These are phyloP conservation scores for Drosophila tripunctata DNA, from an alignment of 2,888 invertebrate genomes.

Conservation along the genomic window DNA sequence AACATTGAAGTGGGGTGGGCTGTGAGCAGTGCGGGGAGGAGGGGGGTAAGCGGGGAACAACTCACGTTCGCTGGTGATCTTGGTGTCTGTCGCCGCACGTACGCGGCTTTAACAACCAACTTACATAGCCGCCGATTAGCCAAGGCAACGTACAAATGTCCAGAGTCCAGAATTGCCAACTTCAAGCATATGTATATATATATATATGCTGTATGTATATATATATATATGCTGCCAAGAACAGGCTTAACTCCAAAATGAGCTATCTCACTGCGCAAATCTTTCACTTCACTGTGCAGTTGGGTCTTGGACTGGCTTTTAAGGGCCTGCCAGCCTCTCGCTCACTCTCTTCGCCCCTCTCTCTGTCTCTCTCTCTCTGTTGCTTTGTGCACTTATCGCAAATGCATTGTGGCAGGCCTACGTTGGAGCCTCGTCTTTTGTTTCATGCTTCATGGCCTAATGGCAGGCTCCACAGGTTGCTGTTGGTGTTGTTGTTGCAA, in stretches of 20 bases:
- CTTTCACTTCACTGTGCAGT: constrained; percentile 59
- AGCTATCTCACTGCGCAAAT: constrained; percentile 76
- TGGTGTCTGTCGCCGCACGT: constrained; percentile 75
- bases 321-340: background rate
- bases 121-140: constrained; percentile 80
- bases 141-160: constrained; percentile 65
- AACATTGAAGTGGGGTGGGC: too few species aligned
- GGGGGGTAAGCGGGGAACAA: too few species aligned
- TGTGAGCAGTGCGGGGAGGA: constrained; percentile 13
- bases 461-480: constrained; percentile 77
- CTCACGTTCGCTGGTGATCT: constrained; percentile 41
- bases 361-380: constrained; percentile 13
- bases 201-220: background rate
- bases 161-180: constrained; percentile 20
- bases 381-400: constrained; percentile 61
- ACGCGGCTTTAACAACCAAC: constrained; percentile 74
- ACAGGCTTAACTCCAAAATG: constrained; percentile 64
- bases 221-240: constrained; percentile 22
- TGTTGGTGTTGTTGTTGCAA: constrained; percentile 72
- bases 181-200: background rate
- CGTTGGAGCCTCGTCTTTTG: constrained; percentile 60
- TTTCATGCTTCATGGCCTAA: constrained; percentile 73
- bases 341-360: background rate
- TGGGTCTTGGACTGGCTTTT: background rate
- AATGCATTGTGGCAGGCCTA: constrained; percentile 72